Evolutionary conservation across 2,888 invertebrate species (phyloP).

Genomic region (Strigamia transsilvanica): DNA sequence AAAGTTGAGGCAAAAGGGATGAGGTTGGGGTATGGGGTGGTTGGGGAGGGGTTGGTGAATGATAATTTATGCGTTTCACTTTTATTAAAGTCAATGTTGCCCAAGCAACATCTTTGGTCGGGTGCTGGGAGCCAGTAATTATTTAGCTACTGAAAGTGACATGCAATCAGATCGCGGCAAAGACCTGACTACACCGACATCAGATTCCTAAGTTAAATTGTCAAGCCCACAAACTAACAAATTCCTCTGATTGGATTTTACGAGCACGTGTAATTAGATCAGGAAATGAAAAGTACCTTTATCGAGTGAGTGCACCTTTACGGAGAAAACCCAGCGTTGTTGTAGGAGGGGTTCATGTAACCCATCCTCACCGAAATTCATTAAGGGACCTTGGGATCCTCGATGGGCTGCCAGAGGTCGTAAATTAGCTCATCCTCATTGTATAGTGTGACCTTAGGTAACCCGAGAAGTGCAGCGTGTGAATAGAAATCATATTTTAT

Average conservation of each 20-base stretch:
- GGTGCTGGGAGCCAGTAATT: conserved; percentile 49
- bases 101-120: conserved; percentile 49
- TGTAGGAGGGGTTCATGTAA: conserved; percentile 35
- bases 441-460: conserved; percentile 45
- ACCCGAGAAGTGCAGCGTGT: conserved; percentile 46
- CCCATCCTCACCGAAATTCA: conserved; percentile 49
- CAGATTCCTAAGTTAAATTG: conserved; percentile 22
- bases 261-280: conserved; percentile 33
- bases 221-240: conserved; percentile 38
- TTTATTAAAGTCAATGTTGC: conserved; percentile 49
- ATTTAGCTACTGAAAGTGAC: conserved; percentile 49
- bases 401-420: conserved; percentile 45
- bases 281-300: conserved; percentile 42
- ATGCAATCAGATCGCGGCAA: conserved; percentile 46
- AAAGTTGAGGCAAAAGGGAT: conserved; percentile 23
- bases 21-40: not conserved
- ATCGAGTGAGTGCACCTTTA: conserved; percentile 27
- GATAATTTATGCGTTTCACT: conserved; percentile 48
- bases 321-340: conserved; percentile 7
- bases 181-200: conserved; percentile 44
- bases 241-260: conserved; percentile 42
- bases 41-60: not conserved
- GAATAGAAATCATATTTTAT: conserved; percentile 49
- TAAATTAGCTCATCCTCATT: conserved; percentile 49
- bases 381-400: conserved; percentile 47